Conservation (phyloP, 2,113 vertebrate genomes). For the Paramormyrops kingsleyae region DNA sequence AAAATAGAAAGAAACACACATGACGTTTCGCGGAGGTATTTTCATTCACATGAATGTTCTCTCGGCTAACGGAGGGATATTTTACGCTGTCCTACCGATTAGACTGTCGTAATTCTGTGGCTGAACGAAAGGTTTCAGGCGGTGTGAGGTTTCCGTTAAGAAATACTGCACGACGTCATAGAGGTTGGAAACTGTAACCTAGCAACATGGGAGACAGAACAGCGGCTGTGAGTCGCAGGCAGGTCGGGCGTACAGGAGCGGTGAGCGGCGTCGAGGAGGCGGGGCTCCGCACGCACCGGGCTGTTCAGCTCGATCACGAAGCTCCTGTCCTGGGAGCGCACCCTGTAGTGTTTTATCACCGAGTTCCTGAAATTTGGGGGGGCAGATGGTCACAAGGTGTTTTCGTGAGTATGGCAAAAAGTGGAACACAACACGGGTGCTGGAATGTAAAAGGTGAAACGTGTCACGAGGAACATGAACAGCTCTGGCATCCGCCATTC, state of each 20-base stretch:
- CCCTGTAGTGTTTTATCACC: slow-evolving; percentile 66
- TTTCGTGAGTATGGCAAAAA: neutral
- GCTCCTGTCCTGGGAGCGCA: slow-evolving; percentile 45
- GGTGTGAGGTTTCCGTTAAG: slow-evolving; percentile 39
- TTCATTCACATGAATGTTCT: neutral
- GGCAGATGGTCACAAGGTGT: neutral
- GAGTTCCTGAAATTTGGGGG: slow-evolving; percentile 51
- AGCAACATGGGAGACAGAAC: neutral
- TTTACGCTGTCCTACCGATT: slow-evolving; percentile 40
- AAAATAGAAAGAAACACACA: neutral
- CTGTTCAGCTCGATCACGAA: slow-evolving; percentile 65
- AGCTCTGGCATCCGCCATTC: neutral
- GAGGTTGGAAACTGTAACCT: slow-evolving; percentile 45
- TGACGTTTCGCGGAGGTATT: neutral
- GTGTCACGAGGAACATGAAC: neutral
- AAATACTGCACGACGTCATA: slow-evolving; percentile 44
- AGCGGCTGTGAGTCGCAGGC: neutral
- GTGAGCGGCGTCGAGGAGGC: neutral
- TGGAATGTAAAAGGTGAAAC: neutral
- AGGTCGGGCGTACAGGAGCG: neutral
- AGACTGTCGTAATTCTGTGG: slow-evolving; percentile 41
- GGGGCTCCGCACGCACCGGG: slow-evolving; percentile 51
- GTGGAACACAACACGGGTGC: neutral
- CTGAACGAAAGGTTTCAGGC: slow-evolving; percentile 35
- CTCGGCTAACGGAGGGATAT: neutral